These are phyloP conservation scores for Caenorhabditis tropicalis DNA, from an alignment of 1,140 invertebrate genomes.

Conservation along the genomic window DNA sequence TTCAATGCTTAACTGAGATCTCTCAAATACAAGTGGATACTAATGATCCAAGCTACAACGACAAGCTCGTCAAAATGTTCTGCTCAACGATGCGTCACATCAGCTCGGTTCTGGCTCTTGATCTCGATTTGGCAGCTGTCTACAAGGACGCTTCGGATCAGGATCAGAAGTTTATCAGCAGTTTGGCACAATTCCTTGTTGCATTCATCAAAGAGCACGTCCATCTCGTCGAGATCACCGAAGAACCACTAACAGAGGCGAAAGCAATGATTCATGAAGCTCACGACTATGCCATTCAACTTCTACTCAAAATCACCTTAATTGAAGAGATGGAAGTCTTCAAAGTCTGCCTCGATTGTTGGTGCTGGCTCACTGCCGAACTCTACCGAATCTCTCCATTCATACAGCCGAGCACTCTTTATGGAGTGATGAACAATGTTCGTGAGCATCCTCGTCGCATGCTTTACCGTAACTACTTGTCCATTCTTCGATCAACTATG, in stretches of 20 bases:
- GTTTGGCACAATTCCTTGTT: slow-evolving; percentile 94
- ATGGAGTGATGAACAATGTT: neutral
- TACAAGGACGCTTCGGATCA: slow-evolving; percentile 79
- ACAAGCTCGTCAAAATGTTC: slow-evolving; percentile 61
- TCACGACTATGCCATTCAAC: slow-evolving; percentile 77
- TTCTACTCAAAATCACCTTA: slow-evolving; percentile 94
- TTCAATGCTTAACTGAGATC: slow-evolving; percentile 98
- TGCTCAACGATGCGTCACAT: slow-evolving; percentile 42
- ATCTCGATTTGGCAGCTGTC: slow-evolving; percentile 58
- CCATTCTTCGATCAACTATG: slow-evolving; percentile 94
- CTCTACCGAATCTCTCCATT: slow-evolving; percentile 80
- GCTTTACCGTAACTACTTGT: slow-evolving; percentile 77
- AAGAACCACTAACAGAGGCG: neutral
- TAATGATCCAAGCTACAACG: slow-evolving; percentile 52
- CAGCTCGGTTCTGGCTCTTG: slow-evolving; percentile 31
- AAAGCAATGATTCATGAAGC: slow-evolving; percentile 1
- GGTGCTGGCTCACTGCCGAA: slow-evolving; percentile 90
- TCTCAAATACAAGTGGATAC: slow-evolving; percentile 71
- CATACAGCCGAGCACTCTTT: slow-evolving; percentile 64
- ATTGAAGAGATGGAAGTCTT: slow-evolving; percentile 99
- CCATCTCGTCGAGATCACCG: slow-evolving; percentile 71
- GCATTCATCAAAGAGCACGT: slow-evolving; percentile 96
- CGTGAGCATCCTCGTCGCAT: slow-evolving; percentile 31
- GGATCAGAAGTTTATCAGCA: slow-evolving; percentile 99
- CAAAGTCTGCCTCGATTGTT: slow-evolving; percentile 95